phyloP scores from a whole-genome alignment of 2,888 invertebrate genomes.

The Tortrix viridana region DNA sequence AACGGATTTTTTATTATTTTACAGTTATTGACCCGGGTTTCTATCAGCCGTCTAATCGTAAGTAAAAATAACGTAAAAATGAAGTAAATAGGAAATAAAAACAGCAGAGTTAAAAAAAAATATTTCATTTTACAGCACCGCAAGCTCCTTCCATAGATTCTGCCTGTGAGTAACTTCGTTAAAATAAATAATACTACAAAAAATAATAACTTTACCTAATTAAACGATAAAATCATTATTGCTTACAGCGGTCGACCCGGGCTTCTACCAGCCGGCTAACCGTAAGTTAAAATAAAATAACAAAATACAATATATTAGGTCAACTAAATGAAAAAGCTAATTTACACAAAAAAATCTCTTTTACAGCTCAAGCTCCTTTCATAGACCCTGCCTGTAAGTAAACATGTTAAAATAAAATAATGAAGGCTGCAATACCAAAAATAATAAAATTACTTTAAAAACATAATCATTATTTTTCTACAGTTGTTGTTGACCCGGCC shows the following conservation, averaged over 20 bases:
- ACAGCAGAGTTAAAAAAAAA: too few relatives aligned
- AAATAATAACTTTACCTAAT: too few relatives aligned
- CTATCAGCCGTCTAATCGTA: constrained; percentile 40
- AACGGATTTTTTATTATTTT: too few relatives aligned
- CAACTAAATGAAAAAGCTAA: neutral
- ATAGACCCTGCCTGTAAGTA: constrained; percentile 6
- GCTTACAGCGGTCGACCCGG: constrained; percentile 3
- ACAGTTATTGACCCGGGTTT: too few relatives aligned
- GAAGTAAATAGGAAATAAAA: too few relatives aligned
- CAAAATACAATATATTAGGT: neutral
- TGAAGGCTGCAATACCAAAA: too few relatives aligned
- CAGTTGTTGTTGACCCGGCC: too few relatives aligned
- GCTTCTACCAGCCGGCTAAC: constrained; percentile 17
- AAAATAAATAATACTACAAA: too few relatives aligned
- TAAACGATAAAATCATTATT: neutral
- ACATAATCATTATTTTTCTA: too few relatives aligned
- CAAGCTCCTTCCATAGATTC: constrained; percentile 4
- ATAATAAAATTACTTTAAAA: too few relatives aligned
- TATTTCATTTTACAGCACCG: constrained; percentile 9
- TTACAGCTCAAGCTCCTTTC: constrained; percentile 12
- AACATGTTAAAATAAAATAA: too few relatives aligned
- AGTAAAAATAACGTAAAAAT: constrained; percentile 28
- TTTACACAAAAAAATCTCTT: too few relatives aligned
- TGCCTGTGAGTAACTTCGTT: neutral
- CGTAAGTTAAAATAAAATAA: constrained; percentile 1